Evolutionary conservation across 2,113 vertebrate species (phyloP), one percentile per base, ranked within the genome.

Genomic region (Menura novaehollandiae): DNA sequence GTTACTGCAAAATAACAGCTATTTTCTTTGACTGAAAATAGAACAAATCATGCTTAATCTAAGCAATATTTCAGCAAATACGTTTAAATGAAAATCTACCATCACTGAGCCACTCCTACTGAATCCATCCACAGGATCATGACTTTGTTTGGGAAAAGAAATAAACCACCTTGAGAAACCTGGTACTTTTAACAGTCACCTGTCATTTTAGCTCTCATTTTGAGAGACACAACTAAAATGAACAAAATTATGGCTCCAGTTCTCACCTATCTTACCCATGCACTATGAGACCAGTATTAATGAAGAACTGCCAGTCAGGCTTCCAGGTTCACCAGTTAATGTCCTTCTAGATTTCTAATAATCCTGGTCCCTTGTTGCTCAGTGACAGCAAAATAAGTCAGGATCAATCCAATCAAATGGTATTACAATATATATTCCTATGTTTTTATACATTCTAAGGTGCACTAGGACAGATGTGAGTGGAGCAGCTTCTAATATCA

Each of bases 1-100:
- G 28, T 73, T 97, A 86, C 74, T 97, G 71, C 68, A 96, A 97
- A 95, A 95, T 85, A 96, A 91, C 47, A 95, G 78, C 77, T 89
- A 84, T 88, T 92, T 91, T 82, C 73, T 93, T 95, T 76, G 56
- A 78, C 52, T 72, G 49, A 78, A 95, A 91, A 79, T 55, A 89
- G 66, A 91, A 82, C 22, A 95, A 88, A 95, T 78, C 66, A 85
- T 58, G 88, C 59, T 85, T 96, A 94, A 92, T 94, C 68, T 55
- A 93, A 86, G 17, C 46, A 94, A 80, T 89, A 67, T 95, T 94
- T 85, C 67, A 85, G 59, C 27, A 96, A 90, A 95, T 80, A 27
- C 55, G 49, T 84, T 86, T 80, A 86, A 90, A 88, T n/a, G 91
- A 69, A 90, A 77, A 35, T 81, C 39, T 88, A 22, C 52, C 16